Evolutionary conservation across 2,888 invertebrate species (phyloP).

Genomic region (Leptopilina myrica): DNA sequence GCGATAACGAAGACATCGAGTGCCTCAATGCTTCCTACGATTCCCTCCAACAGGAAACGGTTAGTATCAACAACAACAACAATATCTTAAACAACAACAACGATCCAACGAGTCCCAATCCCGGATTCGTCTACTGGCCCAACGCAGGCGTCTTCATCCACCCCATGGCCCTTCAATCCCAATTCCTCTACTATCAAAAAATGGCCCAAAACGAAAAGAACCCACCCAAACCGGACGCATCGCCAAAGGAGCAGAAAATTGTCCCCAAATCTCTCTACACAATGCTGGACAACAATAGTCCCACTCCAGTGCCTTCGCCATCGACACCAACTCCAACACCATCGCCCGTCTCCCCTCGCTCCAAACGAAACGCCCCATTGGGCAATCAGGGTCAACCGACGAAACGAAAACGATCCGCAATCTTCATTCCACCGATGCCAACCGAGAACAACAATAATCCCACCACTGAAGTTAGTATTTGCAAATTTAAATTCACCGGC

Average conservation of each 20-base stretch:
- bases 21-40: slow-evolving; percentile 58
- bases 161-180: slow-evolving; percentile 85
- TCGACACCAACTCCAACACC: slow-evolving; percentile 47
- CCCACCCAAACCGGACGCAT: slow-evolving; percentile 64
- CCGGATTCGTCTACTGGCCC: slow-evolving; percentile 84
- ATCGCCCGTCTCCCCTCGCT: slow-evolving; percentile 70
- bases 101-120: slow-evolving; percentile 70
- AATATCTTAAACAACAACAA: slow-evolving; percentile 74
- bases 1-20: slow-evolving; percentile 78
- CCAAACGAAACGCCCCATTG: slow-evolving; percentile 76
- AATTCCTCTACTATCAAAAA: slow-evolving; percentile 86
- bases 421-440: slow-evolving; percentile 90
- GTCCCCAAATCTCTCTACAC: slow-evolving; percentile 76
- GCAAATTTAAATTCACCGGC: slow-evolving; percentile 95
- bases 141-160: slow-evolving; percentile 85
- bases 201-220: slow-evolving; percentile 80
- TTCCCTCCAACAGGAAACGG: slow-evolving; percentile 46
- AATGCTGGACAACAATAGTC: slow-evolving; percentile 63
- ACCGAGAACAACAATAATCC: slow-evolving; percentile 86
- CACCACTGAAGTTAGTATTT: slow-evolving; percentile 91
- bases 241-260: slow-evolving; percentile 69
- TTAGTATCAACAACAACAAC: slow-evolving; percentile 60
- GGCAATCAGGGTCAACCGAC: slow-evolving; percentile 75
- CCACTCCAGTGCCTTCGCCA: neutral
- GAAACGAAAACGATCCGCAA: slow-evolving; percentile 88